Conservation (phyloP, 2,888 invertebrate species). For the Clivina fossor region DNA sequence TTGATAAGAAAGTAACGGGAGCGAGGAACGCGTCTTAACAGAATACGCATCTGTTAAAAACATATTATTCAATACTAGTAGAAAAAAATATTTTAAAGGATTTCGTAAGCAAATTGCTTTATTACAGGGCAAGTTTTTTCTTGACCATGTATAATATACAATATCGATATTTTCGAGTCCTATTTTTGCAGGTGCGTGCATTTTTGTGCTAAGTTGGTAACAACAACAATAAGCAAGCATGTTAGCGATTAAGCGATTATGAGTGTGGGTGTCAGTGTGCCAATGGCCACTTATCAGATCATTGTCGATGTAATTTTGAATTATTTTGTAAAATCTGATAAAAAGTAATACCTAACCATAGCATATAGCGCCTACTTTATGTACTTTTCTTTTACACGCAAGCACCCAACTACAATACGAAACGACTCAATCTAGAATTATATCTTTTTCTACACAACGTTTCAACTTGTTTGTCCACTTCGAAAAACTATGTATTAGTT, state of each 20-base stretch:
- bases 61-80: too few species aligned
- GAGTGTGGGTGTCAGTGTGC: slow-evolving; percentile 32
- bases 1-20: too few species aligned
- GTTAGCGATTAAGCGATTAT: slow-evolving; percentile 34
- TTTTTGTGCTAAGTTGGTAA: neutral
- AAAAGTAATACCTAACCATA: slow-evolving; percentile 27
- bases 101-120: too few species aligned
- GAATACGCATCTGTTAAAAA: too few species aligned
- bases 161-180: too few species aligned
- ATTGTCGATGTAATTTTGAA: slow-evolving; percentile 37
- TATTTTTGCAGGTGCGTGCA: too few species aligned
- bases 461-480: neutral
- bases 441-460: neutral
- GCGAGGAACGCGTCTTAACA: too few species aligned
- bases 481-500: too few species aligned
- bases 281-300: slow-evolving; percentile 36
- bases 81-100: too few species aligned
- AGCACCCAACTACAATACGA: neutral
- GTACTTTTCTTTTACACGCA: slow-evolving; percentile 27
- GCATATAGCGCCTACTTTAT: too few species aligned
- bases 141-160: too few species aligned
- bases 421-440: slow-evolving; percentile 34
- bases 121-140: too few species aligned
- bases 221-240: slow-evolving; percentile 3
- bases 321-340: slow-evolving; percentile 39